Evolutionary conservation across 2,113 vertebrate genomes (phyloP).

Genomic region (Callopanchax toddi): DNA sequence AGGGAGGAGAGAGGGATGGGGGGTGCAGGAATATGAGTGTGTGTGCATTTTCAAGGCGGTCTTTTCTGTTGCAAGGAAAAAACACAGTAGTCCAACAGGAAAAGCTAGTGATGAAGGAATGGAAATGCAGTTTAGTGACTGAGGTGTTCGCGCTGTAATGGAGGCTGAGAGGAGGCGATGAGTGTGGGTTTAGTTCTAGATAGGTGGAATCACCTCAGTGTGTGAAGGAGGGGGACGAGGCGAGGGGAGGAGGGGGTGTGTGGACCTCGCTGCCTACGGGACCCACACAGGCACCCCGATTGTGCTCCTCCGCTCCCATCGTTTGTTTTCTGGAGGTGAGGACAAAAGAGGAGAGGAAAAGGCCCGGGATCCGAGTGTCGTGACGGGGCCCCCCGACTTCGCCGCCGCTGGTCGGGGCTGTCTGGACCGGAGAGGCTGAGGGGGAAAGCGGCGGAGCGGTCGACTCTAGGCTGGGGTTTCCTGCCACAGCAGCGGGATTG

Average conservation of each 20-base stretch:
- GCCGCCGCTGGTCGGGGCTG: constrained; percentile 75
- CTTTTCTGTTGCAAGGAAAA: constrained; percentile 76
- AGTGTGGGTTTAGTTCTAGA: constrained; percentile 63
- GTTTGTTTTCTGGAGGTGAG: constrained; percentile 75
- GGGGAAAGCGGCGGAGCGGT: constrained; percentile 75
- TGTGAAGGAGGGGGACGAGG: constrained; percentile 58
- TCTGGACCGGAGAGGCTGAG: constrained; percentile 68
- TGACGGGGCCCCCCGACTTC: constrained; percentile 74
- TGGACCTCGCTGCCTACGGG: constrained; percentile 79
- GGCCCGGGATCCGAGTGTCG: constrained; percentile 74
- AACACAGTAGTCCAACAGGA: constrained; percentile 66
- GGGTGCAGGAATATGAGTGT: constrained; percentile 76
- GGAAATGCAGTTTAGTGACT: constrained; percentile 43
- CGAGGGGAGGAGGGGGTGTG: constrained; percentile 73
- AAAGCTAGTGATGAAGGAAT: constrained; percentile 65
- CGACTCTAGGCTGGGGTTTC: constrained; percentile 79
- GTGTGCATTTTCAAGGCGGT: constrained; percentile 80
- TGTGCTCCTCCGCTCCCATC: constrained; percentile 76
- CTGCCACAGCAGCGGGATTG: constrained; percentile 76
- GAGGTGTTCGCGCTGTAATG: constrained; percentile 13
- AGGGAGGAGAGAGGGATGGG: constrained; percentile 54
- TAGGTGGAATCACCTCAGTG: constrained; percentile 76
- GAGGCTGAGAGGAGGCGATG: constrained; percentile 49
- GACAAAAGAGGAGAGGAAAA: constrained; percentile 77
- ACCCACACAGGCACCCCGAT: constrained; percentile 79